These are phyloP conservation scores for Noctua fimbriata DNA, from an alignment of 2,888 invertebrate species.

Conservation along the genomic window DNA sequence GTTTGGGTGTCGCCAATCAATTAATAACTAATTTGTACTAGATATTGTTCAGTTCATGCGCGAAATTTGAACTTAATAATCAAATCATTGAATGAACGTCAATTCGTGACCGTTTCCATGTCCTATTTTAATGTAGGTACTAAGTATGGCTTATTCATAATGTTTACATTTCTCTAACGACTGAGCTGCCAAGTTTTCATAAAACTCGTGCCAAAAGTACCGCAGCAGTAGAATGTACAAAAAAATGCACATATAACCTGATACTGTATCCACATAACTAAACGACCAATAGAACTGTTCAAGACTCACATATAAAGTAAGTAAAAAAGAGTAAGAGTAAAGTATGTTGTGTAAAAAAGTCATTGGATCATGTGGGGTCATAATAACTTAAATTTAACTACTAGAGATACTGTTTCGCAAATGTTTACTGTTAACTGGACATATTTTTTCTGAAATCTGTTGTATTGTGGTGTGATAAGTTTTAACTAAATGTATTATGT, in stretches of 20 bases:
- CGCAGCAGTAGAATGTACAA: background rate
- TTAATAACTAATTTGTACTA: conserved; percentile 2
- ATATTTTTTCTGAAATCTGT: too few relatives aligned
- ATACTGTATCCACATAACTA: background rate
- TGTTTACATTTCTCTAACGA: too few relatives aligned
- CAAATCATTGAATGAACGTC: background rate
- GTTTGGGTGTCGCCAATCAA: background rate
- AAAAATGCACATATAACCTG: background rate
- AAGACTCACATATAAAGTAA: background rate
- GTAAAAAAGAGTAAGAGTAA: too few relatives aligned
- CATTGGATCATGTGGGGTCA: too few relatives aligned
- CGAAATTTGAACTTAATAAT: conserved; percentile 16
- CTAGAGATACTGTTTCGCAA: background rate
- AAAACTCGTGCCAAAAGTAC: background rate
- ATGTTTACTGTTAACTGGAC: too few relatives aligned
- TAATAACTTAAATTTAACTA: background rate
- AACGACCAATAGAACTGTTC: background rate
- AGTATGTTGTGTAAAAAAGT: too few relatives aligned
- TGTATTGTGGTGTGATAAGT: too few relatives aligned
- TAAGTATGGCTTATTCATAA: background rate
- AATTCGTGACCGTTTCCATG: background rate
- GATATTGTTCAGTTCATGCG: conserved; percentile 11
- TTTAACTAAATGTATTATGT: too few relatives aligned
- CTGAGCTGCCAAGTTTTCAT: background rate
- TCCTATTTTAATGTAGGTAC: background rate